These are phyloP conservation scores for Holocentrus rufus DNA, from an alignment of 2,797 vertebrate species.

Conservation along the genomic window DNA sequence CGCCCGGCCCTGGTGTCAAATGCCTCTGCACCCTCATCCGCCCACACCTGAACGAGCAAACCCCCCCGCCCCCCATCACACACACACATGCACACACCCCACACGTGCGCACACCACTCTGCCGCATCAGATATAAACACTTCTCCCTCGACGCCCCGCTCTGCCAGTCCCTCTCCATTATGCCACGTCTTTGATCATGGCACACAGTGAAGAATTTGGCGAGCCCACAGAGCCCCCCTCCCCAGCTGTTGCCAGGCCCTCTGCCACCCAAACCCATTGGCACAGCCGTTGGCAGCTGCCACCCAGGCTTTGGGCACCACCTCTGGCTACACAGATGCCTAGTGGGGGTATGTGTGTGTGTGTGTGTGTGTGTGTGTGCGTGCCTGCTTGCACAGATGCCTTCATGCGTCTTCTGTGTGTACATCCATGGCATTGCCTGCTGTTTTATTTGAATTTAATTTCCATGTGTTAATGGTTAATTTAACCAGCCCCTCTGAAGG, in stretches of 20 bases:
- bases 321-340: conserved; percentile 60
- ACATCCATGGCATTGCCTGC: conserved; percentile 33
- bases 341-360: conserved; percentile 18
- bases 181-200: conserved; percentile 71
- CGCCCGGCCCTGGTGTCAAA: conserved; percentile 37
- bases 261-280: conserved; percentile 58
- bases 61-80: too few species aligned
- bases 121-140: conserved; percentile 28
- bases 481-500: conserved; percentile 26
- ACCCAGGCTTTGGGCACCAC: conserved; percentile 56
- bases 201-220: conserved; percentile 63
- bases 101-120: conserved; percentile 31
- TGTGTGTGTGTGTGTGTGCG: conserved; percentile 16
- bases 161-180: conserved; percentile 68
- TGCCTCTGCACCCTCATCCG: conserved; percentile 43
- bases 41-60: conserved; percentile 47
- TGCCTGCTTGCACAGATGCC: background rate
- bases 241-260: conserved; percentile 67
- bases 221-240: conserved; percentile 52
- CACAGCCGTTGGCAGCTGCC: conserved; percentile 52
- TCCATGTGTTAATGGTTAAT: conserved; percentile 50
- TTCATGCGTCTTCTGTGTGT: background rate
- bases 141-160: conserved; percentile 48
- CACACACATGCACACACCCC: conserved; percentile 19
- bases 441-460: conserved; percentile 59